Conservation (phyloP, 2,113 vertebrate genomes). For the Tragelaphus scriptus region DNA sequence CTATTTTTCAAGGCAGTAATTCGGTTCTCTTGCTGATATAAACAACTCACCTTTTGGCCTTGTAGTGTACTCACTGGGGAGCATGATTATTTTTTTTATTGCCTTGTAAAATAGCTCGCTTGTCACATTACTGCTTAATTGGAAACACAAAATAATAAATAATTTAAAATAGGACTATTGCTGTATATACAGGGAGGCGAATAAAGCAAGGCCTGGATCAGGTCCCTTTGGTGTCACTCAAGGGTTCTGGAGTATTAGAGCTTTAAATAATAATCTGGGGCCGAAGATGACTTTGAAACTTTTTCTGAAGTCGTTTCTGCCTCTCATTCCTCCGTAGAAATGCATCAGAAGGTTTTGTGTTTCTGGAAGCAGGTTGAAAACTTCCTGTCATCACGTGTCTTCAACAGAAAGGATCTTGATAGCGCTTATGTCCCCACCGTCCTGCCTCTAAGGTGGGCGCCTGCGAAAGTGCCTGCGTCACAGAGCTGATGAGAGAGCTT, state of each 20-base stretch:
- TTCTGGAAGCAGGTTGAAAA: neutral
- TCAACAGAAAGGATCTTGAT: neutral
- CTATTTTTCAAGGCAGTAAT: conserved; percentile 62
- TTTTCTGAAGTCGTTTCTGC: neutral
- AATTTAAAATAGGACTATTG: conserved; percentile 41
- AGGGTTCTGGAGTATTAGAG: neutral
- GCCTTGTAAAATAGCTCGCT: conserved; percentile 51
- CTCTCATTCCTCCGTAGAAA: neutral
- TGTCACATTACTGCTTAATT: conserved; percentile 58
- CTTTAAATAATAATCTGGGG: neutral
- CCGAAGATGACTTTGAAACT: neutral
- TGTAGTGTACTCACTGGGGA: conserved; percentile 49
- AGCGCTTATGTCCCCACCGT: accelerated
- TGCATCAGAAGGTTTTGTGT: neutral
- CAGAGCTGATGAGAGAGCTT: neutral
- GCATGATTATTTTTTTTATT: conserved; percentile 51
- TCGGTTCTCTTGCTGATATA: conserved; percentile 36
- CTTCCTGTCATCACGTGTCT: neutral
- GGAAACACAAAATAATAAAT: conserved; percentile 65
- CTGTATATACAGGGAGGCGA: neutral
- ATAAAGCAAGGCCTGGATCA: neutral
- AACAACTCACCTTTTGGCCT: conserved; percentile 65
- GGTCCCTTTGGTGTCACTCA: neutral
- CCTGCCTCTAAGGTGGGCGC: neutral
- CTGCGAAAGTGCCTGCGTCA: accelerated